These are phyloP conservation scores for Raja brachyura DNA, from an alignment of 2,113 vertebrate species.

Conservation along the genomic window DNA sequence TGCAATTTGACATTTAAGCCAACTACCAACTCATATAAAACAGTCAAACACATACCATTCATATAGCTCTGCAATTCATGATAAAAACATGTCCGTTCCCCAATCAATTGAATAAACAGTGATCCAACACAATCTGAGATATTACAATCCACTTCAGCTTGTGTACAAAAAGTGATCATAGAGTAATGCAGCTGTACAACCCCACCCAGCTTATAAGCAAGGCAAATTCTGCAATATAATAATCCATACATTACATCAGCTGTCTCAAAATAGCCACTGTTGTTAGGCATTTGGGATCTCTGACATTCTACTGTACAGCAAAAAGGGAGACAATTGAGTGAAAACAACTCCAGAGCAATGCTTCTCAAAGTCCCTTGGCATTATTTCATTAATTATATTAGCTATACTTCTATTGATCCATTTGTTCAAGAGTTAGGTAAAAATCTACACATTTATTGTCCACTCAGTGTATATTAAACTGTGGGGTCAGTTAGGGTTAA, in stretches of 20 bases:
- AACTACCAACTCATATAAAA: neutral
- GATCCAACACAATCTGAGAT: no score
- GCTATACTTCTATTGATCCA: neutral
- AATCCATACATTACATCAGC: constrained; percentile 12
- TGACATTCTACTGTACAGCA: neutral
- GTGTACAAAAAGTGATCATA: neutral
- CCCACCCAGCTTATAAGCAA: neutral
- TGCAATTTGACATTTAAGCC: neutral
- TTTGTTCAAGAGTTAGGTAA: no score
- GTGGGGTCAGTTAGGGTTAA: no score
- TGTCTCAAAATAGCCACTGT: neutral
- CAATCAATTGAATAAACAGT: no score
- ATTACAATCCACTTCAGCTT: neutral
- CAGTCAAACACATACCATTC: neutral
- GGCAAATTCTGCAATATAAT: neutral
- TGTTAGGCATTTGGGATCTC: neutral
- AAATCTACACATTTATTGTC: no score
- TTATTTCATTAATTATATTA: neutral
- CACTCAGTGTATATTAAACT: no score
- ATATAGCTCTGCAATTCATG: neutral
- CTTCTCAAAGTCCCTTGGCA: neutral
- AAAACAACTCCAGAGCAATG: neutral
- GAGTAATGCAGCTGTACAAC: neutral
- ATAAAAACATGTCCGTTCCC: neutral
- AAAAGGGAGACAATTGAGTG: neutral